Evolutionary conservation across 2,888 invertebrate genomes (phyloP), one percentile per base, ranked within the genome.

Genomic region (Alcis repandata): DNA sequence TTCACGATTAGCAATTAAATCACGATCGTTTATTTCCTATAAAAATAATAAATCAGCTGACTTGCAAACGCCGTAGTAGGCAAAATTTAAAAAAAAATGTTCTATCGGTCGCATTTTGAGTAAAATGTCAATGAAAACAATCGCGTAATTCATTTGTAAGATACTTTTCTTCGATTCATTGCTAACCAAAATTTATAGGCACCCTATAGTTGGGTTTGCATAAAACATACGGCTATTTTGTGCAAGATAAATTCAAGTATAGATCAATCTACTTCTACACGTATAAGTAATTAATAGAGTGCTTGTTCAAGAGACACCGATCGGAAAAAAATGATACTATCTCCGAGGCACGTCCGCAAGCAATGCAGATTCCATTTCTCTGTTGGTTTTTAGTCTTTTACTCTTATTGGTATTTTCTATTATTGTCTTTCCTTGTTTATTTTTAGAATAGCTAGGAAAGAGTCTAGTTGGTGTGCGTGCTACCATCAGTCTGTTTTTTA

Each of bases 291-390:
- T 38, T 38, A 32, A 54, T 54, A 15, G 20, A 48, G 19, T 48
- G 45, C 33, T 49, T 33, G 49, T 17, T 10, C 22, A 13, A 33
- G 41, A n/a, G n/a, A n/a, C n/a, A 32, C 33, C 36, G 56, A 43
- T 22, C n/a, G 43, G 20, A 17, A 22, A 51, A 56, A 49, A 33
- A 15, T 41, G 48, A n/a, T 62, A 22, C 58, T 9, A 41, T 36
- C 45, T 19, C 11, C 9, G 53, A 41, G 53, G 63, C 63, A 63
- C 63, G 63, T 63, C 40, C 63, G 46, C n/a, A 6, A n/a, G 33
- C 46, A 53, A 10, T 45, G 46, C 53, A 53, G 53, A 63, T 59
- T 59, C 38, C n/a, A 36, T 46, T 41, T 59, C 15, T 9, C 11
- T 45, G 9, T 58, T 43, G 19, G 19, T 36, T 33, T 61, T 27